Evolutionary conservation across 2,888 invertebrate genomes (phyloP), one percentile per base, ranked within the genome.

Genomic region (Agriopis marginaria): DNA sequence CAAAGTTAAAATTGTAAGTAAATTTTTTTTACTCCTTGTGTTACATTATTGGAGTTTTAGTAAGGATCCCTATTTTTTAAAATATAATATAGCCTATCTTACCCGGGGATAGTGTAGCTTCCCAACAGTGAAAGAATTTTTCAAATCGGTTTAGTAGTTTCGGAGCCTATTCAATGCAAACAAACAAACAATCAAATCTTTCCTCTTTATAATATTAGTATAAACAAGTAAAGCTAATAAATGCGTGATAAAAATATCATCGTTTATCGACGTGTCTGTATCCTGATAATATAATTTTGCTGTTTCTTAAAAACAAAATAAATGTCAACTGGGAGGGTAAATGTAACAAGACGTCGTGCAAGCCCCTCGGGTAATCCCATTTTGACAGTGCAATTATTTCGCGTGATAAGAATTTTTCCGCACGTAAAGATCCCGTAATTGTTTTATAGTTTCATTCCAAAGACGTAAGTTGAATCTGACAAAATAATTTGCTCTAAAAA

Each of bases 351-450:
- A 63, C 55, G 49, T 64, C 54, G 12, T 60, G 32, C 14, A n/a
- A 32, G 17, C 32, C 76, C 62, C 72, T 11, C 6, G 72, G 63
- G 68, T 75, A 71, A 76, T 76, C 71, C 42, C 51, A 55, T 71
- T 71, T 73, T 77, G 76, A 77, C 76, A 71, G 67, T 65, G 68
- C 74, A 71, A 66, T 74, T 77, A 77, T 73, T 70, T 65, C 47
- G 63, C 51, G 68, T 50, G 60, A 62, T 62, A 71, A 68, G 68
- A 73, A 68, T 74, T 66, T 75, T 75, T 73, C 72, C 68, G 68
- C 64, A 69, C 66, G 62, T 70, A 62, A 58, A 66, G 49, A 68
- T 54, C 42, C 1, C 54, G 66, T 63, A 63, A 69, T 69, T 66
- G 66, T 70, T 70, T 61, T 51, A 62, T 69, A 70, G 70, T 70